These are phyloP conservation scores for Drosophila punjabiensis DNA, from an alignment of 1,140 invertebrate genomes.

Conservation along the genomic window DNA sequence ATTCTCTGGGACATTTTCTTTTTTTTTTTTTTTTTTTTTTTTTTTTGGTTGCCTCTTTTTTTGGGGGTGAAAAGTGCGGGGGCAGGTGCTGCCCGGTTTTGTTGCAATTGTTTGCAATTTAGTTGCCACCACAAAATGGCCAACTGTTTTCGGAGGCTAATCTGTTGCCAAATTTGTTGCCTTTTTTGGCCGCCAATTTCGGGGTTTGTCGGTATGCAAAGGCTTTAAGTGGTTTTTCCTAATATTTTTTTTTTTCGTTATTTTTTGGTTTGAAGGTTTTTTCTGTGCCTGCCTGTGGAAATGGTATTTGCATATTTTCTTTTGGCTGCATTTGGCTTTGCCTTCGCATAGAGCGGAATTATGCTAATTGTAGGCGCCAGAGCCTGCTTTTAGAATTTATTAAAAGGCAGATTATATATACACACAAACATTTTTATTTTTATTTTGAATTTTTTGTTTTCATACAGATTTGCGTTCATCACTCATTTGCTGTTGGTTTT, in stretches of 20 bases:
- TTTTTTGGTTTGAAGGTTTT: constrained; percentile 16
- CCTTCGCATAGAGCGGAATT: constrained; percentile 36
- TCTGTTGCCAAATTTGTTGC: constrained; percentile 75
- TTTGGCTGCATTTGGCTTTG: constrained; percentile 34
- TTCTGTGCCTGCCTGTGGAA: constrained; percentile 9
- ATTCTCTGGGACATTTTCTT: constrained; percentile 41
- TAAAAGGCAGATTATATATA: constrained; percentile 27
- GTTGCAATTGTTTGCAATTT: constrained; percentile 77
- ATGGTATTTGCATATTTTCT: constrained; percentile 39
- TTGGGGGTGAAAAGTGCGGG: constrained; percentile 17
- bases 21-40: constrained; percentile 25
- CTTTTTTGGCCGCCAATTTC: constrained; percentile 44
- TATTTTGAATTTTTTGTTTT: constrained; percentile 34
- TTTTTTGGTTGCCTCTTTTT: background rate
- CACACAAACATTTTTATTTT: background rate
- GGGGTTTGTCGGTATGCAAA: constrained; percentile 38
- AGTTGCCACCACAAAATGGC: constrained; percentile 68
- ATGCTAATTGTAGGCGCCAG: constrained; percentile 64
- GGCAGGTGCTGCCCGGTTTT: constrained; percentile 21
- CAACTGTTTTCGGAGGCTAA: constrained; percentile 69
- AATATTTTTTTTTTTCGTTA: constrained; percentile 3
- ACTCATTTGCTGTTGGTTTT: constrained; percentile 62
- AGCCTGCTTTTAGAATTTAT: constrained; percentile 33
- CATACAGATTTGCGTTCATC: constrained; percentile 52
- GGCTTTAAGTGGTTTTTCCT: constrained; percentile 29